A percentile compares a stretch with the other conserved stretches of the same genome.
These are phyloP conservation scores for Grus americana DNA, from an alignment of 2,113 vertebrate species.

Conservation along the genomic window DNA sequence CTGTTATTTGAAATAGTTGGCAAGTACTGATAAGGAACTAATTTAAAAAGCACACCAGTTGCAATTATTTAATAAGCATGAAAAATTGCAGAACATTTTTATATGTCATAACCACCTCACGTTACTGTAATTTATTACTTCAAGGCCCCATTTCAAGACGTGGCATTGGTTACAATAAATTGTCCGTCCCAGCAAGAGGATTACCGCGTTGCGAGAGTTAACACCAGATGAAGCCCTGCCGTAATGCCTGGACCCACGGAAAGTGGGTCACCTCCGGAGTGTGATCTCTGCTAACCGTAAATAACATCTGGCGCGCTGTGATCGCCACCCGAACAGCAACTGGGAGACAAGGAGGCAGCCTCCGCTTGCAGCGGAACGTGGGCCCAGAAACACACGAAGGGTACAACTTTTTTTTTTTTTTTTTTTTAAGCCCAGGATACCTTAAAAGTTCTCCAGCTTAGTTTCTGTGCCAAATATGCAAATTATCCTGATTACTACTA, in stretches of 20 bases:
- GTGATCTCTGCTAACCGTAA: not conserved
- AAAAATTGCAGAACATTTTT: constrained; percentile 7
- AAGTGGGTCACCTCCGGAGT: not conserved
- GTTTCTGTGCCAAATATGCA: not conserved
- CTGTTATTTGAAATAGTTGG: not conserved
- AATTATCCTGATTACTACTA: not conserved
- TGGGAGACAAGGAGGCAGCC: not conserved
- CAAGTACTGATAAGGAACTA: not conserved
- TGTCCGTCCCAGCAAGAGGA: not conserved
- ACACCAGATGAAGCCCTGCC: not conserved
- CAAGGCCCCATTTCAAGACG: not conserved
- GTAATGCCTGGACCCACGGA: not conserved
- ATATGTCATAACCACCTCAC: not conserved
- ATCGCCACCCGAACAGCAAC: not conserved
- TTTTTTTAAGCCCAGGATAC: not conserved
- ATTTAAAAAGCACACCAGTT: not conserved
- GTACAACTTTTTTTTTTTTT: too few species aligned
- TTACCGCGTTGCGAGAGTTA: not conserved
- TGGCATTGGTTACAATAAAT: not conserved
- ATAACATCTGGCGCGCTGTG: not conserved
- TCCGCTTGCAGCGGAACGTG: not conserved
- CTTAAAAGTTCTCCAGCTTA: not conserved
- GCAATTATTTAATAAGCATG: not conserved
- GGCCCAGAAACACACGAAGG: not conserved
- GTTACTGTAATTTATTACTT: not conserved